phyloP scores from a whole-genome alignment of 2,888 invertebrate genomes.

The Drosophila mulleri region DNA sequence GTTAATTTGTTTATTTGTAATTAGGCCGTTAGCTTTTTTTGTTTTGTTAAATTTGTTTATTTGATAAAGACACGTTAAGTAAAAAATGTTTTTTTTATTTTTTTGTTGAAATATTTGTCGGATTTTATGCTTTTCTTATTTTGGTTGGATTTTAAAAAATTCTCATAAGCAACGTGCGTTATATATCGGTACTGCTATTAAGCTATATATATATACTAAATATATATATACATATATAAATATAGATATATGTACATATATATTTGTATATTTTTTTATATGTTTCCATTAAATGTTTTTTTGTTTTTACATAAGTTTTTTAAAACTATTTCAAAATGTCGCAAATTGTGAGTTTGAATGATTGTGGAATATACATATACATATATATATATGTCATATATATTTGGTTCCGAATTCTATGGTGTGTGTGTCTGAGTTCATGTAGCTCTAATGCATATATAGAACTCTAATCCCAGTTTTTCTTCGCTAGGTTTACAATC shows the following conservation, averaged over 20 bases:
- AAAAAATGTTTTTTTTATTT: constrained; percentile 56
- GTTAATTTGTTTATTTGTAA: constrained; percentile 70
- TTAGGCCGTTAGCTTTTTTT: constrained; percentile 49
- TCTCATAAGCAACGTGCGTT: constrained; percentile 80
- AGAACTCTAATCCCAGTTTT: constrained; percentile 28
- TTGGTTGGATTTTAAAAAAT: constrained; percentile 73
- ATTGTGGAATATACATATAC: constrained; percentile 26
- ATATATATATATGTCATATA: constrained; percentile 21
- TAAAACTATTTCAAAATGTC: constrained; percentile 75
- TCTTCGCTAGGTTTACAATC: constrained; percentile 54
- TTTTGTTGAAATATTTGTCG: constrained; percentile 28
- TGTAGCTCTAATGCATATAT: neutral
- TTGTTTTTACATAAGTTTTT: constrained; percentile 65
- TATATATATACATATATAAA: constrained; percentile 44
- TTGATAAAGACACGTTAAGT: constrained; percentile 80
- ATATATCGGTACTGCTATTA: constrained; percentile 74
- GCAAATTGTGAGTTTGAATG: constrained; percentile 35
- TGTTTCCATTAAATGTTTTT: constrained; percentile 60
- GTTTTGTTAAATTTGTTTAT: constrained; percentile 59
- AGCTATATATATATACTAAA: constrained; percentile 67
- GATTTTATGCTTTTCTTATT: constrained; percentile 3
- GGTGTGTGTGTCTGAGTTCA: constrained; percentile 25
- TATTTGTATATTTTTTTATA: constrained; percentile 54
- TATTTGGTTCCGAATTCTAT: constrained; percentile 49
- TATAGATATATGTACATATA: constrained; percentile 50